These are phyloP conservation scores for Ginglymostoma cirratum DNA, from an alignment of 2,113 vertebrate species.

Conservation along the genomic window DNA sequence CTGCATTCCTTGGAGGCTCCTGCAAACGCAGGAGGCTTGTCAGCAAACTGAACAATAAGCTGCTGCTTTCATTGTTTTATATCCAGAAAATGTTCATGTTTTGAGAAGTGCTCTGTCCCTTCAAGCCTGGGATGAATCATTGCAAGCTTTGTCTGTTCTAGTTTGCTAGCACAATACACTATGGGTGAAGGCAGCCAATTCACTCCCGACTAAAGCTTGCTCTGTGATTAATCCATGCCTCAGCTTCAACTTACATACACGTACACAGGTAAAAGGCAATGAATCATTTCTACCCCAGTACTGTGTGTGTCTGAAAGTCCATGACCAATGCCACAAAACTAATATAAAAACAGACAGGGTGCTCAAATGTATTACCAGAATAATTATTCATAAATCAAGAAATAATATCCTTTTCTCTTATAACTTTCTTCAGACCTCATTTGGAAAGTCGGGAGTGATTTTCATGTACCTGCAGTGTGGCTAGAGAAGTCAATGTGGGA, in stretches of 20 bases:
- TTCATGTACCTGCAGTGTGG: background rate
- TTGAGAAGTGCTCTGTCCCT: conserved; percentile 21
- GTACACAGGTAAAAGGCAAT: background rate
- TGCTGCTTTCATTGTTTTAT: conserved; percentile 20
- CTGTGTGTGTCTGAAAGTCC: background rate
- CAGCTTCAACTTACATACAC: background rate
- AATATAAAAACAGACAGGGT: background rate
- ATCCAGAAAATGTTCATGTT: conserved; percentile 13
- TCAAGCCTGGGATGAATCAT: conserved; percentile 32
- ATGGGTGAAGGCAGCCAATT: background rate
- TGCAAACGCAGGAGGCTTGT: conserved; percentile 29
- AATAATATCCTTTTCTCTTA: background rate
- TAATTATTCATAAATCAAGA: background rate
- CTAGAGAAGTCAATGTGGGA: background rate
- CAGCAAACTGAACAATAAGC: conserved; percentile 32
- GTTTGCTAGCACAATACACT: conserved; percentile 1
- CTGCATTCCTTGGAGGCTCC: conserved; percentile 31
- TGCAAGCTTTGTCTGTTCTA: conserved; percentile 23
- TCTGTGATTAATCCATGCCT: background rate
- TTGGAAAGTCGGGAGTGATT: background rate
- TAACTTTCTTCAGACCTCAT: background rate
- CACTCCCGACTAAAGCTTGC: background rate
- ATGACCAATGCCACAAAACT: background rate
- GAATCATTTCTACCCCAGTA: background rate
- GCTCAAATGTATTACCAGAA: background rate